Conservation (phyloP, 2,888 invertebrate genomes). For the Torymus aiolomorphi region DNA sequence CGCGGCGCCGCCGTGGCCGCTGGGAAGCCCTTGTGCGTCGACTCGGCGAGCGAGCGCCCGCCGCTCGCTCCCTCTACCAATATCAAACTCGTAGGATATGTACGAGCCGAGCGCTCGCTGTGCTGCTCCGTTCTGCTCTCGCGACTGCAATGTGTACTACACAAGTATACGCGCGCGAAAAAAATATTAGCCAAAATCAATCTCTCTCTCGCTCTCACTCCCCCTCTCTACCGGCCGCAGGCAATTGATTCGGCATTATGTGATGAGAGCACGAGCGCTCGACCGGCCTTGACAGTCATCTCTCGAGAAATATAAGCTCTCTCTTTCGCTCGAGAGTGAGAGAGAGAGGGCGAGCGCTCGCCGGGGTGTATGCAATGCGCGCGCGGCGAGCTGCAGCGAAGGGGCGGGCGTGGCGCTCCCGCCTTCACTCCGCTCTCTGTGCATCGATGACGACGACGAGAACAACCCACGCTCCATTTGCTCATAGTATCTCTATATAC, state of each 20-base stretch:
- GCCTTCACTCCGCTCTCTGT: constrained; percentile 4
- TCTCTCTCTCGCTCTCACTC: constrained; percentile 7
- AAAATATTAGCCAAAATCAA: no score
- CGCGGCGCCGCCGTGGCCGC: constrained; percentile 63
- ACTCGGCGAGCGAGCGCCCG: not conserved
- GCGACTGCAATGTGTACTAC: no score
- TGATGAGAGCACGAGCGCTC: no score
- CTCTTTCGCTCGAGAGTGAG: not conserved
- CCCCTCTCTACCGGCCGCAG: not conserved
- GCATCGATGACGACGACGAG: not conserved
- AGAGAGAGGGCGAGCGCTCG: not conserved
- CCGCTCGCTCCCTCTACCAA: constrained; percentile 5
- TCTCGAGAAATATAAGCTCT: not conserved
- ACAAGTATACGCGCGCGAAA: no score
- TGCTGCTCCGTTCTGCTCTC: not conserved
- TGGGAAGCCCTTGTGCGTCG: constrained; percentile 15
- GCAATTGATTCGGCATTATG: no score
- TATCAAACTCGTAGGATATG: no score
- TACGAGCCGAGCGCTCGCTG: not conserved
- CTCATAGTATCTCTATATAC: no score
- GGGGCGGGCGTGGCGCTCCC: constrained; percentile 10
- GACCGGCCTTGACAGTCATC: no score
- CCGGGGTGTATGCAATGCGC: not conserved
- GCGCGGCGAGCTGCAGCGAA: constrained; percentile 9
- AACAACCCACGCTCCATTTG: constrained; percentile 18